Base-by-base conservation (phyloP, 2,888 invertebrate genomes). In the Ptychoptera albimana region DNA sequence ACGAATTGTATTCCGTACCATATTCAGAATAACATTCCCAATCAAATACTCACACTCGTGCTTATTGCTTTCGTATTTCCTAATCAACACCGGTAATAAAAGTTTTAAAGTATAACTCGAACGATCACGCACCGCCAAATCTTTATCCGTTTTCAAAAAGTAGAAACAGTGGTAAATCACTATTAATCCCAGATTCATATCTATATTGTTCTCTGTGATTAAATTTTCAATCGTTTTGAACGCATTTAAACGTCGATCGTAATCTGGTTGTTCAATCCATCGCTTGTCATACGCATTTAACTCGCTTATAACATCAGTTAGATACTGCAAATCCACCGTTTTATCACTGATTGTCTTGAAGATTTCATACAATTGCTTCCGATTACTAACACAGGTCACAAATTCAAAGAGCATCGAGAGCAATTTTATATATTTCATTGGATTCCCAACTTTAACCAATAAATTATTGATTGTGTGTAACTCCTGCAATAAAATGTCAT, bases 251-350 rank as follows among this genome's bases (percentile, higher is more conserved):
- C 96, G 73, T 53, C 72, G 72, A 48, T 84, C 79, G 55, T 85
- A 92, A 65, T 96, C 91, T 0, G 94, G 92, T 58, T 96, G 93
- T 54, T 94, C 93, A n/a, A 94, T 73, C 78, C 85, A 85, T 50
- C 80, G 76, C 38, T 74, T 72, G 63, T 94, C 85, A 72, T 79
- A 92, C 0, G 93, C 80, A 64, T 96, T 96, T 53, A 94, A 71
- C 60, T 82, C 75, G 6, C 60, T 58, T 2, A 84, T 63, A 11
- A 82, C 56, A 11, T 69, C 60, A 0, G 74, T 69, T 46, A 72
- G 65, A 36, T 67, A 60, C 1, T 73, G 68, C 44, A 73, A 68
- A 34, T 64, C 51, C 10, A 68, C 64, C 46, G 66, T 66, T 50
- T 68, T 61, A 6, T 50, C 55, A 12, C 11, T n/a, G 5, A 2